These are phyloP conservation scores for silkworm (Bombyx mori) DNA, from an alignment of 1,140 invertebrate genomes.

Conservation along the genomic window ASM3026992v2 NC_085124.1:9104501-9105000, in stretches of 20 bases:
- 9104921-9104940: constrained; percentile 65
- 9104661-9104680: constrained; percentile 35
- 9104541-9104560: constrained; percentile 5
- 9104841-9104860: constrained; percentile 36
- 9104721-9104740: constrained; percentile 20
- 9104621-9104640: constrained; percentile 44
- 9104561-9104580: constrained; percentile 5
- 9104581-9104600: constrained; percentile 8
- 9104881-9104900: constrained; percentile 46
- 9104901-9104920: constrained; percentile 66
- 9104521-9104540: constrained; percentile 3
- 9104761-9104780: constrained; percentile 21
- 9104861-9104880: constrained; percentile 43
- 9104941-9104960: constrained; percentile 61
- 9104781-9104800: neutral
- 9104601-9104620: constrained; percentile 17
- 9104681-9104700: constrained; percentile 29
- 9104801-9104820: constrained; percentile 37
- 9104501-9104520: constrained; percentile 2
- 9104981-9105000: constrained; percentile 63
- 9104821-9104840: constrained; percentile 42
- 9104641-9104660: constrained; percentile 28
- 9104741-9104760: constrained; percentile 23
- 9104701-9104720: constrained; percentile 26
- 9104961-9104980: constrained; percentile 53